Conservation (phyloP, 2,888 invertebrate genomes). For the Zonitis immaculata region DNA sequence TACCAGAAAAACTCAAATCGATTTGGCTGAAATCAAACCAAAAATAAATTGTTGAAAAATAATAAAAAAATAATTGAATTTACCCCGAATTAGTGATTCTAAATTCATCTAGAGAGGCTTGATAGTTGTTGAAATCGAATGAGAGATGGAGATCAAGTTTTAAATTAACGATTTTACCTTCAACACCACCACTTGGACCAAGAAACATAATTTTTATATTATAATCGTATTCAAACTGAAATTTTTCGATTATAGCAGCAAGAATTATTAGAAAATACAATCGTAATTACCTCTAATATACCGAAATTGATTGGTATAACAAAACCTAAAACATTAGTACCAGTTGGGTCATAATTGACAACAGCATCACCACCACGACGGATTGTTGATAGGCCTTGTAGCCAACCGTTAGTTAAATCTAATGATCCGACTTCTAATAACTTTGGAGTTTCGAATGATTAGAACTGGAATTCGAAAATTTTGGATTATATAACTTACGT, state of each 20-base stretch:
- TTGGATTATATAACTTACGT: too few species aligned
- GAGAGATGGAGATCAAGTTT: too few species aligned
- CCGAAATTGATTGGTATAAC: constrained; percentile 11
- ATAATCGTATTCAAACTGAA: constrained; percentile 53
- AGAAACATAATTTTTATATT: constrained; percentile 53
- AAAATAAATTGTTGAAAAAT: constrained; percentile 32
- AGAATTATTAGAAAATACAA: too few species aligned
- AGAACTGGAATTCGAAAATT: not conserved
- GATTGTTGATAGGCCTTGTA: constrained; percentile 51
- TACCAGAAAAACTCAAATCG: constrained; percentile 50
- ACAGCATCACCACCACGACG: constrained; percentile 50
- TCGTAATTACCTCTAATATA: constrained; percentile 14
- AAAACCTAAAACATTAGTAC: constrained; percentile 10
- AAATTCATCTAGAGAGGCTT: constrained; percentile 26
- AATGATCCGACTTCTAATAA: constrained; percentile 31
- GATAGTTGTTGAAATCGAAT: constrained; percentile 26
- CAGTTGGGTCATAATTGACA: constrained; percentile 16
- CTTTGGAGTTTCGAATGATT: not conserved
- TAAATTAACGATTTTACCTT: constrained; percentile 45
- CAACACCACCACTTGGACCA: constrained; percentile 52
- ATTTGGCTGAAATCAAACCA: constrained; percentile 47
- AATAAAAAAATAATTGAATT: too few species aligned
- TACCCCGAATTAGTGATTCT: constrained; percentile 30
- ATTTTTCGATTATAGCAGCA: constrained; percentile 39
- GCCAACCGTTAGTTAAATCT: constrained; percentile 47